Evolutionary conservation across 2,888 invertebrate genomes (phyloP), one percentile per base, ranked within the genome.

Genomic region (Dromius quadrimaculatus): DNA sequence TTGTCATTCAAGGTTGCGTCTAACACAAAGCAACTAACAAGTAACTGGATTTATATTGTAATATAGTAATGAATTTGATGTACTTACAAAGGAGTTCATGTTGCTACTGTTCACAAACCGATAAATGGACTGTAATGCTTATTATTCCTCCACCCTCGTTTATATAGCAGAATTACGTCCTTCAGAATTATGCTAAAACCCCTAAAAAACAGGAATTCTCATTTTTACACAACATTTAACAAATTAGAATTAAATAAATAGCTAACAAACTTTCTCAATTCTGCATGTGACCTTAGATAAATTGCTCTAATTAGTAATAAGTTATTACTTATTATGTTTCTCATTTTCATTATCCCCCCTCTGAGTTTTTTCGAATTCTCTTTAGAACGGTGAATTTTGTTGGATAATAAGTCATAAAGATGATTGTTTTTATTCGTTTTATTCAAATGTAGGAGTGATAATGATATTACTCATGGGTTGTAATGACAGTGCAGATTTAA

Each of bases 81-180:
- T 20, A 68, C 68, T 68, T 68, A 68, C 68, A 59, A 68, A 68
- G 28, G 59, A 6, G 57, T 68, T 68, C 68, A 68, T 68, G 59
- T 57, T 28, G 45, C 43, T 41, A 34, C 6, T 19, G 43, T 43
- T 22, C 23, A 13, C 50, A 11, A 34, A 64, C 50, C 59, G 59
- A 57, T 41, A 43, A 43, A 28, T 28, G 17, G n/a, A 23, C 22
- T 4, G 8, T 17, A n/a, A n/a, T n/a, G n/a, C n/a, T n/a, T n/a
- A n/a, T n/a, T n/a, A n/a, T n/a, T n/a, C n/a, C n/a, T n/a, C n/a
- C n/a, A 41, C 57, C 68, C 57, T n/a, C 17, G 15, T 13, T 59
- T 68, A 59, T 68, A 68, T 68, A 68, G 43, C 43, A 43, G 28
- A 23, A 22, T 43, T 6, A 17, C 9, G 68, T 68, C 68, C 68